Evolutionary conservation across 2,797 vertebrate genomes (phyloP).

Genomic region (Mycteria americana): DNA sequence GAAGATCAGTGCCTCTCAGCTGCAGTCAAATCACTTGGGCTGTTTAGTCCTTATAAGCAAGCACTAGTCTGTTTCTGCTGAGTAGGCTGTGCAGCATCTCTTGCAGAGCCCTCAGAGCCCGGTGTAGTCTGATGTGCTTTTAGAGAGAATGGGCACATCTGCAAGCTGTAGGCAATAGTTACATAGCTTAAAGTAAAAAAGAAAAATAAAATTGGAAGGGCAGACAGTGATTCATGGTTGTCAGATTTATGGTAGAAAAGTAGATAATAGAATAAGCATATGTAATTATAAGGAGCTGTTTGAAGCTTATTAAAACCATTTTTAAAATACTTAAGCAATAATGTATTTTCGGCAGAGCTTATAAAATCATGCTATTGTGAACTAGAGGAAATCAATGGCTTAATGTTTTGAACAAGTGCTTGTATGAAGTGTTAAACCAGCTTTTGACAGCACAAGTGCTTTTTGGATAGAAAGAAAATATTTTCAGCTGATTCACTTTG

Average conservation of each 20-base stretch:
- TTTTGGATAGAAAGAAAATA: neutral
- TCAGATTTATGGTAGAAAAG: neutral
- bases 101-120: neutral
- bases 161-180: neutral
- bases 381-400: neutral
- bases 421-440: neutral
- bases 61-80: neutral
- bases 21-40: neutral
- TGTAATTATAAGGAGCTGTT: neutral
- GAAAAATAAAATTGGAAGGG: neutral
- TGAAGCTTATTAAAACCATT: neutral
- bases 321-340: neutral
- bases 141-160: neutral
- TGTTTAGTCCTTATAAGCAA: neutral
- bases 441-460: neutral
- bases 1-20: neutral
- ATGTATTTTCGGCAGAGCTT: neutral
- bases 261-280: neutral
- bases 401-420: neutral
- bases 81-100: neutral
- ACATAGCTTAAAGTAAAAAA: neutral
- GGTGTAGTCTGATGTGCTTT: neutral
- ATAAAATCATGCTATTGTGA: neutral
- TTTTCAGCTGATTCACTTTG: neutral
- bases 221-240: neutral